Evolutionary conservation across 1,140 invertebrate genomes (phyloP), one percentile per base, ranked within the genome.

Genomic region (Aphidius ervi): DNA sequence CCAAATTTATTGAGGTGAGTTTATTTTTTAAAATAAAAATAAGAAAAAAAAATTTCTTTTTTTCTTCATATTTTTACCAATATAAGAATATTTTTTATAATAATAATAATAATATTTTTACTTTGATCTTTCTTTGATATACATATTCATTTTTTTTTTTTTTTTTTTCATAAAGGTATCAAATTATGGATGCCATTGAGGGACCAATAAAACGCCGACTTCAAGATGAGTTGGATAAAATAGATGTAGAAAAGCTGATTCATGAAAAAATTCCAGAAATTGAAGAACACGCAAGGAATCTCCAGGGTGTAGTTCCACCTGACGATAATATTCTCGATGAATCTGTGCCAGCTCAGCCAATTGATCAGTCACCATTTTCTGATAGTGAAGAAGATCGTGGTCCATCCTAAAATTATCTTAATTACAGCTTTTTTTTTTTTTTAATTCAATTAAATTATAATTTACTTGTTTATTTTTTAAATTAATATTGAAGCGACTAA

Each of bases 141-240:
- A 9, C n/a, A 52, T 37, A 31, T 31, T 43, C 7, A 47, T 31
- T 41, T 56, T 9, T 45, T 7, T 60, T 42, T 45, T 20, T 50
- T 37, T 16, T 45, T 6, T 41, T 58, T 49, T 39, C 2, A 41
- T 10, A 41, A 57, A 79, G 78, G 56, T 89, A 91, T 76, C 90
- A 92, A 77, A 91, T 93, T 63, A 88, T 91, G 83, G 88, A 92
- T 70, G 89, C 90, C 5, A 72, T 91, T 7, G 90, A 92, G 75
- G 84, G 84, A 56, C 89, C 89, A 0, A 74, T 92, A 4, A 87
- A 83, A 67, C 83, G 84, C 62, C 83, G 86, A 50, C 80, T 92
- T 1, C 84, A 87, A 67, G 83, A 86, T 62, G 84, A 88, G 64
- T 73, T 92, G 39, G 83, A 91, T 67, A 85, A 84, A 65, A 80